These are phyloP conservation scores for Hymenopus coronatus DNA, from an alignment of 2,888 invertebrate species.

Conservation along the genomic window DNA sequence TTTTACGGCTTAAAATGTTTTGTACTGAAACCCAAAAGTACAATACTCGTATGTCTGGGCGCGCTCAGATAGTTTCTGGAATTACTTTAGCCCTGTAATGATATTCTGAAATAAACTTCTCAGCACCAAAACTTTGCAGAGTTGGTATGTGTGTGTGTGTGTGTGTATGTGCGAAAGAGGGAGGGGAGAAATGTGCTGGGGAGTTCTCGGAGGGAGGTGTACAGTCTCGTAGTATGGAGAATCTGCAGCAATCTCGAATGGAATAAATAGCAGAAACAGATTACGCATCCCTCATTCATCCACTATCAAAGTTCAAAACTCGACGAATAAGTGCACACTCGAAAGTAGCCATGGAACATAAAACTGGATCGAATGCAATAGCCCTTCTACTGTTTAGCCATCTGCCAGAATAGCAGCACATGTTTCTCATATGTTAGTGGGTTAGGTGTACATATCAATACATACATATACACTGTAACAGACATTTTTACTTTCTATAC, in stretches of 20 bases:
- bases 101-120: slow-evolving; percentile 4
- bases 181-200: neutral
- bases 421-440: no score
- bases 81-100: neutral
- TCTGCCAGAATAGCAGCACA: no score
- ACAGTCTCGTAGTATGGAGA: neutral
- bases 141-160: neutral
- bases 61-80: neutral
- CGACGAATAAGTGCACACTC: neutral
- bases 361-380: neutral
- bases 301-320: neutral
- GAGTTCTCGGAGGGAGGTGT: neutral
- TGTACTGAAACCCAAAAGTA: neutral
- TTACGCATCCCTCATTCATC: neutral
- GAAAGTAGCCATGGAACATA: neutral
- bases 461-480: no score
- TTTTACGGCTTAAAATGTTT: slow-evolving; percentile 16
- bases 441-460: no score
- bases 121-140: neutral
- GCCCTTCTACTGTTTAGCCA: neutral
- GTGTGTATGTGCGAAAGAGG: neutral
- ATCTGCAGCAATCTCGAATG: neutral
- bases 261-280: neutral
- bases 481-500: no score
- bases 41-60: neutral